These are phyloP conservation scores for Barypeithes pellucidus DNA, from an alignment of 2,888 invertebrate species.

Conservation along the genomic window DNA sequence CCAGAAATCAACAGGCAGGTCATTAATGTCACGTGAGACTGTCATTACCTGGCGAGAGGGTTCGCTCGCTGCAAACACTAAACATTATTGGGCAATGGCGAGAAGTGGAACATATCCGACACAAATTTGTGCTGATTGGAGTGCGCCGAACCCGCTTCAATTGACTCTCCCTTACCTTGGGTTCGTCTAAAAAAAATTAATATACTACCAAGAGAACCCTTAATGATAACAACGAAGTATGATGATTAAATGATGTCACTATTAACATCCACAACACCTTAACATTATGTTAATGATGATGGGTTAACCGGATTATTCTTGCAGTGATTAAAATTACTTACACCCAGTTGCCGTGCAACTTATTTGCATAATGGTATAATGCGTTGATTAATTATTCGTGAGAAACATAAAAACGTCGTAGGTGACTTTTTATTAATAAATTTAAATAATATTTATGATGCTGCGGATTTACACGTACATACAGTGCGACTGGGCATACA, in stretches of 20 bases:
- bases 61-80: no score
- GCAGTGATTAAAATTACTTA: conserved; percentile 19
- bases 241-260: neutral
- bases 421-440: conserved; percentile 36
- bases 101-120: no score
- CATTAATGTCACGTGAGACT: no score
- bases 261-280: conserved; percentile 20
- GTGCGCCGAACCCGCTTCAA: no score
- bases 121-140: no score
- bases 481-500: no score
- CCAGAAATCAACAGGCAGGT: no score
- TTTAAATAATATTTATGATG: conserved; percentile 34
- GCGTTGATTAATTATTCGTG: conserved; percentile 37
- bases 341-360: conserved; percentile 20
- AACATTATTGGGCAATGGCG: no score
- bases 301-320: conserved; percentile 29
- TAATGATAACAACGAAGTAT: neutral
- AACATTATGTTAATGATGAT: conserved; percentile 11
- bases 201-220: neutral
- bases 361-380: conserved; percentile 43
- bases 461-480: conserved; percentile 13
- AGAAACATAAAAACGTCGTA: conserved; percentile 38
- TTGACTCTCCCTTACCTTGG: no score
- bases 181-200: no score
- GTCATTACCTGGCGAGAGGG: no score